Evolutionary conservation across 2,888 invertebrate genomes (phyloP), one percentile per base, ranked within the genome.

Genomic region (Drosophila meridiana): DNA sequence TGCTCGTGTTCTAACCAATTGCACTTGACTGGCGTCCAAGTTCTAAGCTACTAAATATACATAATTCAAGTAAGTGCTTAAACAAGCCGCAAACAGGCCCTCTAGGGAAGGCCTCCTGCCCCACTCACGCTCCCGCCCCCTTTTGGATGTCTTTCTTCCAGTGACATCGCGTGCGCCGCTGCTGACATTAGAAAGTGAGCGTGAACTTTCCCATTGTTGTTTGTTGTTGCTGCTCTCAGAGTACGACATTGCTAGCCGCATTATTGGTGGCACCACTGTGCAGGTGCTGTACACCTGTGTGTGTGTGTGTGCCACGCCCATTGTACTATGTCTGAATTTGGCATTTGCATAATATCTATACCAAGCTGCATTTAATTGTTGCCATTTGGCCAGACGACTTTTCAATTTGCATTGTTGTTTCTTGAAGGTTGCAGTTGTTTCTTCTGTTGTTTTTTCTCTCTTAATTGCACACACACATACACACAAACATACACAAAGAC

Each of bases 171-270:
- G 80, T 82, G 81, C 69, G 59, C 62, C 74, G 47, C 30, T 53
- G 72, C 73, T 78, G 76, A 69, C 73, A 78, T 67, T 83, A 79
- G 82, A 82, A 82, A 82, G 82, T 82, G 72, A 82, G 83, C 81
- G 83, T 81, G 77, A 83, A 83, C 83, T 83, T 83, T 82, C 83
- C 70, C 83, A 83, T 81, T 77, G 50, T 32, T 48, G 61, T 64
- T 70, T 61, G 60, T 61, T 64, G 72, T 47, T 61, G 36, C 42
- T 53, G 36, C 42, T 53, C 20, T 28, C n/a, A 42, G 20, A 20
- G 56, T 53, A 48, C 43, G 61, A 42, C 73, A 74, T 73, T 64
- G 69, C 43, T 47, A 72, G 62, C 64, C 65, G 58, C 69, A 61
- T 52, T 60, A 60, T 50, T 32, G 26, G 1, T 5, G 28, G 45